phyloP scores from a whole-genome alignment of 2,113 vertebrate species.

The Aphelocoma coerulescens region DNA sequence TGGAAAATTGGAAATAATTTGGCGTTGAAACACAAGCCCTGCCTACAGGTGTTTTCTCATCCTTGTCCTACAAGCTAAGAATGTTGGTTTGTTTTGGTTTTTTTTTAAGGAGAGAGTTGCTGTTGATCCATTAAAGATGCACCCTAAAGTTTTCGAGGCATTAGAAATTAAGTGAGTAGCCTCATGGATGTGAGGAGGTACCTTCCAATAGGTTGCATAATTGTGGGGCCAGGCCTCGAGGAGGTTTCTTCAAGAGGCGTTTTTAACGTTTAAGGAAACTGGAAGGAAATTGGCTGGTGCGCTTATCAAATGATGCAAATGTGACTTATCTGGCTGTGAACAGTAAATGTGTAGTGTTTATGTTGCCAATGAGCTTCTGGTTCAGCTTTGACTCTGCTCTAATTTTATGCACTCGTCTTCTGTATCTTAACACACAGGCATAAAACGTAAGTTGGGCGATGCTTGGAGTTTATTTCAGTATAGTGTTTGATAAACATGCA shows the following conservation, averaged over 20 bases:
- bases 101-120: neutral
- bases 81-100: too few relatives aligned
- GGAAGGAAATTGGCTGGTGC: neutral
- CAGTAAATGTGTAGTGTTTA: neutral
- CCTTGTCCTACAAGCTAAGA: neutral
- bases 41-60: neutral
- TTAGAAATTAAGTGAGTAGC: neutral
- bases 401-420: neutral
- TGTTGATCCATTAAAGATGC: neutral
- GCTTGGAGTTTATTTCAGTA: neutral
- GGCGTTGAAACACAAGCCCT: fast-evolving
- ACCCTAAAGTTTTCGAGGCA: neutral
- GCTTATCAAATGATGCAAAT: neutral
- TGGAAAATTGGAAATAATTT: neutral
- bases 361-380: neutral
- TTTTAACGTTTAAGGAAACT: neutral
- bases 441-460: neutral
- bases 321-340: neutral
- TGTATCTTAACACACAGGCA: neutral
- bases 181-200: neutral
- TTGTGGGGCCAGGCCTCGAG: neutral
- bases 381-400: neutral
- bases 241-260: neutral
- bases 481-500: neutral
- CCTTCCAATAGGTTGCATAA: neutral